Evolutionary conservation across 2,888 invertebrate genomes (phyloP), one percentile per base, ranked within the genome.

Genomic region (Clostera curtula): DNA sequence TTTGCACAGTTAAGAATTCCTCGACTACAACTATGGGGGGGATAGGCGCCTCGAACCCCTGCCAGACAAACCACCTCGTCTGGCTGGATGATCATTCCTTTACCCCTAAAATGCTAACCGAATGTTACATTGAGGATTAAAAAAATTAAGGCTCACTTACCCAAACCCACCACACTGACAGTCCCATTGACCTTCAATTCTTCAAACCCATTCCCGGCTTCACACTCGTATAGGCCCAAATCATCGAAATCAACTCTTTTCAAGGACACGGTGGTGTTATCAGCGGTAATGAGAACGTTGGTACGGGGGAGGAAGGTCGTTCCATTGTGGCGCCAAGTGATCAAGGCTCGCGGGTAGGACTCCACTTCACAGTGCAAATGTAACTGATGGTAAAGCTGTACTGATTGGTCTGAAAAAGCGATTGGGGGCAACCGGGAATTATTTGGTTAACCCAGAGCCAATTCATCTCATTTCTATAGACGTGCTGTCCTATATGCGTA

Each of bases 171-270:
- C 0, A 77, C 68, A 33, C 34, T 51, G 12, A 82, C 34, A 5
- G 43, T 61, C 1, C 67, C 75, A 29, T 56, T 60, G 1, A 71
- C 43, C 5, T 27, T 29, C 2, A 72, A 16, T 2, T 27, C 63
- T 28, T 80, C 79, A 41, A 53, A 74, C 1, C 69, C 71, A 54
- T 88, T 88, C 16, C 69, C 68, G 1, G 85, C 87, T 17, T 65
- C 62, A 50, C 88, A 88, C 1, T 56, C 59, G 41, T 88, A 89
- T 7, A 59, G 45, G 0, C 88, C 89, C 2, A 79, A 36, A 30
- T 79, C 49, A 1, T 43, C 34, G 15, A 76, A 73, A 21, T 66
- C 60, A 1, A 75, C 58, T 25, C 51, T 62, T 11, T 53, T 45
- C 13, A 84, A 50, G 9, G 51, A 46, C 1, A 82, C 29, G 1